Conservation (phyloP, 2,797 vertebrate species). For the Notolepis coatsorum region DNA sequence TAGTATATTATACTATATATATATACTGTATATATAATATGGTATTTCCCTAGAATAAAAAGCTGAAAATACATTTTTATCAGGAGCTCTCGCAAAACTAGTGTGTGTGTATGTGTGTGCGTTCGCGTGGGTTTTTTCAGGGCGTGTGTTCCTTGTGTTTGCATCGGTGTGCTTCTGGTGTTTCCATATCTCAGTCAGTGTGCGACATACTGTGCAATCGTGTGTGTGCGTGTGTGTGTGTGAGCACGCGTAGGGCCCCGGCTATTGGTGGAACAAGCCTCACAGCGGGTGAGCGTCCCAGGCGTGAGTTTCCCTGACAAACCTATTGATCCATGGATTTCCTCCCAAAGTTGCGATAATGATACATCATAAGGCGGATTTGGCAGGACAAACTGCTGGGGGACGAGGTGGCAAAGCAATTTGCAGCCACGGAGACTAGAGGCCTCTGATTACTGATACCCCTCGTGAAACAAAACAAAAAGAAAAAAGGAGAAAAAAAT, state of each 20-base stretch:
- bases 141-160: too few relatives aligned
- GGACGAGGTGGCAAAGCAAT: conserved; percentile 83
- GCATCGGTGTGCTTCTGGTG: too few relatives aligned
- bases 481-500: conserved; percentile 56
- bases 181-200: too few relatives aligned
- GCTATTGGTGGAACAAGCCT: conserved; percentile 81
- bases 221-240: not conserved
- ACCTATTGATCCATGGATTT: conserved; percentile 90
- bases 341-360: conserved; percentile 90
- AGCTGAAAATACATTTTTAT: too few relatives aligned
- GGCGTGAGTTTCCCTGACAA: conserved; percentile 84
- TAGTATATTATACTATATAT: too few relatives aligned
- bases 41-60: too few relatives aligned
- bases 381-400: conserved; percentile 82
- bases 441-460: conserved; percentile 70
- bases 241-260: conserved; percentile 51
- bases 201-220: too few relatives aligned
- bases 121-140: too few relatives aligned
- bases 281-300: conserved; percentile 85
- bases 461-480: conserved; percentile 53
- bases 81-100: too few relatives aligned
- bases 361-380: conserved; percentile 88
- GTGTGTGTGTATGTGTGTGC: too few relatives aligned
- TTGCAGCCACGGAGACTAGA: conserved; percentile 77
- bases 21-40: too few relatives aligned